phyloP scores from a whole-genome alignment of 2,888 invertebrate genomes.

The Tanypteryx hageni region DNA sequence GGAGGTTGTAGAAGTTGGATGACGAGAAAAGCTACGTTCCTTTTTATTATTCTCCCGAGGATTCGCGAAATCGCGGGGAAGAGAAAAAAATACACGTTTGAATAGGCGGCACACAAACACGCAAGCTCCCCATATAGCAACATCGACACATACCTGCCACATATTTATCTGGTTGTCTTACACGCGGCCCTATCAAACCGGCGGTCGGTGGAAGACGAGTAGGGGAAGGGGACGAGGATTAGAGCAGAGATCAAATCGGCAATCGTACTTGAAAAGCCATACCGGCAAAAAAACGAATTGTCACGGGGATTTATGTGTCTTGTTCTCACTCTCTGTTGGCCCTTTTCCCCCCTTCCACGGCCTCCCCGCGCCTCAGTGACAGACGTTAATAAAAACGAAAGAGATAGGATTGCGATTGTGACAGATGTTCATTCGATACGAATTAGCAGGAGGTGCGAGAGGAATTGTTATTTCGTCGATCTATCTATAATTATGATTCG shows the following conservation, averaged over 20 bases:
- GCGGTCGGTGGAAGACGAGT: neutral
- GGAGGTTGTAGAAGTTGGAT: neutral
- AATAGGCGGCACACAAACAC: neutral
- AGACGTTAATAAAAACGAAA: slow-evolving; percentile 44
- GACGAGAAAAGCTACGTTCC: slow-evolving; percentile 4
- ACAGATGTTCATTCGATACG: slow-evolving; percentile 50
- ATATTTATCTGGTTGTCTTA: slow-evolving; percentile 4
- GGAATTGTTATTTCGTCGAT: neutral
- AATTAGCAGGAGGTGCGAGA: slow-evolving; percentile 43
- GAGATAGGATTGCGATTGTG: slow-evolving; percentile 43
- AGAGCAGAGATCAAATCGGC: neutral
- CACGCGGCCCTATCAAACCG: neutral
- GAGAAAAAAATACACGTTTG: neutral
- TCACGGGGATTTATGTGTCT: neutral
- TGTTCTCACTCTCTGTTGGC: neutral
- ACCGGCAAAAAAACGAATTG: neutral
- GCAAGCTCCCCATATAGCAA: neutral
- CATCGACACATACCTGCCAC: slow-evolving; percentile 6
- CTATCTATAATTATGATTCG: neutral
- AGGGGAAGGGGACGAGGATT: neutral
- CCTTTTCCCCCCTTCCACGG: neutral
- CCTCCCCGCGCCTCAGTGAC: neutral
- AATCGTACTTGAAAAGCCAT: slow-evolving; percentile 1
- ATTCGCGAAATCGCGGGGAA: neutral
- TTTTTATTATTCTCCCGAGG: neutral